Evolutionary conservation across 2,888 invertebrate genomes (phyloP), one percentile per base, ranked within the genome.

Genomic region (Eupithecia inturbata): DNA sequence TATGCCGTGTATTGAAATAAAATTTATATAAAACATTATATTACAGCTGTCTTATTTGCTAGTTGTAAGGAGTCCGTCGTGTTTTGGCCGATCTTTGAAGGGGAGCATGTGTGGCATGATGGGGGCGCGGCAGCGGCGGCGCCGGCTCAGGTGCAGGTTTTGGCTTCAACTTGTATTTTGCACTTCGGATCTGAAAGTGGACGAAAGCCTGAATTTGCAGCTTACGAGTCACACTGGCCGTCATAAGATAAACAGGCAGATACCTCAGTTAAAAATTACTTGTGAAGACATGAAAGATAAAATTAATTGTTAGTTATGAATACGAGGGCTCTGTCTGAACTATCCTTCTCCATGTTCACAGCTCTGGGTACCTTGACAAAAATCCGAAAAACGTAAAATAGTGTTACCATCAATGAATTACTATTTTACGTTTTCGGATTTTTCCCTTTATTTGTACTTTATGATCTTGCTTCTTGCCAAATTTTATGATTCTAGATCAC

Each of bases 31-130:
- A 26, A 57, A 57, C 26, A 12, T 36, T 14, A 14, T 1, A 12
- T 36, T 14, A 14, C 0, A 76, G 79, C 31, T 70, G 79, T 87
- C 82, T 85, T 86, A 85, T 86, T 86, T 84, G 80, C 72, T 80
- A 72, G 79, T 75, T 22, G 28, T 19, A 19, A 10, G 6, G 9
- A 63, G 12, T 12, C 26, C 57, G 10, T 26, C 57, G 57, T 26
- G 57, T 57, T 26, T 57, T 22, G 22, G 26, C 26, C 14, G 57
- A 57, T 57, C 57, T 57, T 57, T 57, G 57, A 26, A 1, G 49
- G 22, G 22, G 57, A 57, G 57, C 22, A 26, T 57, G 12, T 57
- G 57, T 57, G 26, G 26, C 12, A 10, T 22, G 22, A 5, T 26
- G 57, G 14, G 57, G 26, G 22, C 26, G 22, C 14, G 57, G 12